A percentile compares a stretch with the other conserved stretches of the same genome.
These are phyloP conservation scores for Lepidurus couesii DNA, from an alignment of 1,140 invertebrate species.

Conservation along the genomic window DNA sequence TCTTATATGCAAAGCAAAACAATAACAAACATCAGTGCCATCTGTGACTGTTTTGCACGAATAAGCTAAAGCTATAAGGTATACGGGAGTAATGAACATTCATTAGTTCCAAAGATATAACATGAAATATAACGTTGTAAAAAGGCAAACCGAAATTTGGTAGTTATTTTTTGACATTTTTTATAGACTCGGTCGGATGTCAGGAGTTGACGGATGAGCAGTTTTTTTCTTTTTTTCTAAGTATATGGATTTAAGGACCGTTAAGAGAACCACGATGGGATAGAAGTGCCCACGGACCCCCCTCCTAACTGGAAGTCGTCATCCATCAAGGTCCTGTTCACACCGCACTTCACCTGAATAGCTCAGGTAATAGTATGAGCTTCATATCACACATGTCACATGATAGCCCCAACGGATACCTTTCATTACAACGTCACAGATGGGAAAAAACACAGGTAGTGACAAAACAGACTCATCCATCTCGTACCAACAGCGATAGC, in stretches of 20 bases:
- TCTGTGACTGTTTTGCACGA: no score
- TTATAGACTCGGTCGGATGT: neutral
- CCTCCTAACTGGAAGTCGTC: neutral
- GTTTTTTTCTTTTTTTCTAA: neutral
- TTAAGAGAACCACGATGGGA: neutral
- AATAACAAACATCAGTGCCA: no score
- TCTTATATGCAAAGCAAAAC: no score
- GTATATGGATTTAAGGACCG: constrained; percentile 15
- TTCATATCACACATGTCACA: constrained; percentile 19
- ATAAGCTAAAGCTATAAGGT: no score
- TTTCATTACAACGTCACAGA: neutral
- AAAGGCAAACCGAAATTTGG: neutral
- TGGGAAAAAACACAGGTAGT: neutral
- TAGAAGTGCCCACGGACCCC: neutral
- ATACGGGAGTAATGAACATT: no score
- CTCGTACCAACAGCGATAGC: neutral
- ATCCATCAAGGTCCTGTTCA: constrained; percentile 21
- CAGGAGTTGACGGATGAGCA: constrained; percentile 3
- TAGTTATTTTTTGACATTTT: neutral
- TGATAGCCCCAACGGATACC: constrained; percentile 9
- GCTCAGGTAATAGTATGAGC: constrained; percentile 18
- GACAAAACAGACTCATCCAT: constrained; percentile 19
- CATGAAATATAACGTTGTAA: no score
- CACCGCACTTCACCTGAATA: constrained; percentile 21
- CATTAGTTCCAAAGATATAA: no score